Evolutionary conservation across 1,140 invertebrate genomes (phyloP), one percentile per base, ranked within the genome.

Genomic region (Metopolophium dirhodum): DNA sequence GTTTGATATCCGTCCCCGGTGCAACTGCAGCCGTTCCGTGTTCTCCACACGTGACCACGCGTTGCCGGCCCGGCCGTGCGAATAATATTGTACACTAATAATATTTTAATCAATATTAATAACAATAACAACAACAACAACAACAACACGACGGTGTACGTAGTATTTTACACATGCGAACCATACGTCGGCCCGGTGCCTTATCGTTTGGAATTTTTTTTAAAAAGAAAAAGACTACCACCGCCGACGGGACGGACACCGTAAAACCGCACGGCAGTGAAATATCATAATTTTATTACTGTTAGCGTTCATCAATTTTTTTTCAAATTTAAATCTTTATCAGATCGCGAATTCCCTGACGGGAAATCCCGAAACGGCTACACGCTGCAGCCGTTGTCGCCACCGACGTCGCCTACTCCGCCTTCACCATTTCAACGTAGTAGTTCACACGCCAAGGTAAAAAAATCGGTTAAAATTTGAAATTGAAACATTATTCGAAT

Each of bases 351-450:
- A 54, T 89, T 89, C n/a, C 87, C 87, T 7, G 8, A 9, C 30
- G 86, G 49, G 49, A 57, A 41, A 89, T 89, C 88, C 20, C n/a
- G 49, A 54, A 57, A 57, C 88, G 88, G 51, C 88, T 23, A 54
- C 49, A 89, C 47, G 87, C 87, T 89, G 87, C 87, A 51, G 87
- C 47, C 87, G 47, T 37, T 54, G 49, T 54, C 87, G 87, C 87
- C 87, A 22, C n/a, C 87, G 18, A 35, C 87, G 47, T 23, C 88
- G 51, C 26, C 88, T n/a, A 14, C 88, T 9, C 51, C 49, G 88
- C 22, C 49, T 35, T 26, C 88, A 11, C 49, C 88, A 54, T 57
- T 57, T 37, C 88, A 89, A 22, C 87, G 87, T 30, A 54, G 49
- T n/a, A 54, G 26, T 89, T 89, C n/a, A 54, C 49, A 26, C 20